phyloP scores from a whole-genome alignment of 2,888 invertebrate genomes.

The Caenorhabditis doughertyi region DNA sequence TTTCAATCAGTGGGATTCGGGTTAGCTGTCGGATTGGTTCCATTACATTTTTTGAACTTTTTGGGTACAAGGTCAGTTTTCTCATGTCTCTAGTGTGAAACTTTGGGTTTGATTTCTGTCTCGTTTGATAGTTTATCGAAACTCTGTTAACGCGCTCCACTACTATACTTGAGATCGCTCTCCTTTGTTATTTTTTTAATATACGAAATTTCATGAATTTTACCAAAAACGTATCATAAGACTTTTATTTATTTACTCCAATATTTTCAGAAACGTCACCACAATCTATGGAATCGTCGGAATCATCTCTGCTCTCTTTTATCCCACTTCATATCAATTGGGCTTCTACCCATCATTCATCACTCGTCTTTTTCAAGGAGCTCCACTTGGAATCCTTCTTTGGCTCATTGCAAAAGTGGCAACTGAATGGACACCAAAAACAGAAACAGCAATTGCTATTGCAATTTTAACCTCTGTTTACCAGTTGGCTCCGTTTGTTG shows the following conservation, averaged over 20 bases:
- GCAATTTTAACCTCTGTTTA: slow-evolving; percentile 67
- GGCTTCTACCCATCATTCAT: slow-evolving; percentile 66
- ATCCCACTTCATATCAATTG: slow-evolving; percentile 55
- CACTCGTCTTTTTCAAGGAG: slow-evolving; percentile 61
- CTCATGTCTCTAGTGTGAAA: background rate
- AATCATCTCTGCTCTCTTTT: slow-evolving; percentile 52
- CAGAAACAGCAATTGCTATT: slow-evolving; percentile 61
- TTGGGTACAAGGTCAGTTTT: slow-evolving; percentile 65
- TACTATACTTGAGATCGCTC: too few species aligned
- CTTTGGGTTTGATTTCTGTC: too few species aligned
- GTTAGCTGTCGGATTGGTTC: slow-evolving; percentile 62
- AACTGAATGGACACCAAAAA: slow-evolving; percentile 67
- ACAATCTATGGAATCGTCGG: slow-evolving; percentile 59
- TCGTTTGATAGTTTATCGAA: too few species aligned
- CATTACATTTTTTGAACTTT: slow-evolving; percentile 55
- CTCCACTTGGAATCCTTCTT: slow-evolving; percentile 63
- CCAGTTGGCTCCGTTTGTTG: slow-evolving; percentile 65
- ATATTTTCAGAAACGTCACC: slow-evolving; percentile 59
- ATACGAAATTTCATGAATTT: too few species aligned
- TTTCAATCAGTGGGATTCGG: slow-evolving; percentile 68
- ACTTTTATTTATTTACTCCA: background rate
- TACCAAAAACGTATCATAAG: too few species aligned
- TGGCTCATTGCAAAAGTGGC: slow-evolving; percentile 66
- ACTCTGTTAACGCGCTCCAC: too few species aligned
- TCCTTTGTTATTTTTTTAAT: too few species aligned